phyloP scores from a whole-genome alignment of 92 coral and sea anemone species.

The Heteractis magnifica region DNA sequence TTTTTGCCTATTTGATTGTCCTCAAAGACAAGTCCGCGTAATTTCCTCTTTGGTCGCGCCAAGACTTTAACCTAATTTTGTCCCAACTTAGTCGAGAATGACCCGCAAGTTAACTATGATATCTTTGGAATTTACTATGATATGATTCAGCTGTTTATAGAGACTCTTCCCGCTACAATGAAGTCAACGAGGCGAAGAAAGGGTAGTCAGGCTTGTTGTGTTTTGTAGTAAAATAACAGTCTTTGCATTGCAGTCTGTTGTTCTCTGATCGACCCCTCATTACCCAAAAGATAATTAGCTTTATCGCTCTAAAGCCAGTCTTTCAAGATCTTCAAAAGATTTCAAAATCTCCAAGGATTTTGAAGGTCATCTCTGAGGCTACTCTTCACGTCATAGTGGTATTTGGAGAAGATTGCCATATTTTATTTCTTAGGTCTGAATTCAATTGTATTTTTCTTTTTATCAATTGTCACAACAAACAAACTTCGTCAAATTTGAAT shows the following conservation, averaged over 20 bases:
- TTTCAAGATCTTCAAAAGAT: constrained; percentile 30
- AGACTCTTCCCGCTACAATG: not conserved
- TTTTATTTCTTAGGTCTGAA: not conserved
- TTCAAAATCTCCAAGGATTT: constrained; percentile 18
- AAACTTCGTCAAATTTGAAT: not conserved
- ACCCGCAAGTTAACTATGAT: not conserved
- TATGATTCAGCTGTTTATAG: constrained; percentile 9
- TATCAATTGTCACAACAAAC: not conserved
- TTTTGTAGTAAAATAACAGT: not conserved
- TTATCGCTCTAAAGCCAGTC: constrained; percentile 18
- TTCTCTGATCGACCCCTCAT: not conserved
- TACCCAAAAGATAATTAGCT: not conserved
- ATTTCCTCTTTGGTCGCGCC: not conserved
- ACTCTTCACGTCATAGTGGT: not conserved
- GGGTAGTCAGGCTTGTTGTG: not conserved
- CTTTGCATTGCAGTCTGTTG: not conserved
- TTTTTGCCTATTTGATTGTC: not conserved
- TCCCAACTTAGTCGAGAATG: not conserved
- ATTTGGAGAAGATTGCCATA: not conserved
- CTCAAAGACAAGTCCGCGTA: not conserved
- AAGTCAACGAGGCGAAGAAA: constrained; percentile 8
- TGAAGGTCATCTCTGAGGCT: constrained; percentile 18
- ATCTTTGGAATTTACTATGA: constrained; percentile 2
- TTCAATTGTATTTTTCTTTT: not conserved
- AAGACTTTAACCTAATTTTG: not conserved